A percentile compares a stretch with the other conserved stretches of the same genome.
phyloP scores from a whole-genome alignment of 2,113 vertebrate species.

The Eublepharis macularius region DNA sequence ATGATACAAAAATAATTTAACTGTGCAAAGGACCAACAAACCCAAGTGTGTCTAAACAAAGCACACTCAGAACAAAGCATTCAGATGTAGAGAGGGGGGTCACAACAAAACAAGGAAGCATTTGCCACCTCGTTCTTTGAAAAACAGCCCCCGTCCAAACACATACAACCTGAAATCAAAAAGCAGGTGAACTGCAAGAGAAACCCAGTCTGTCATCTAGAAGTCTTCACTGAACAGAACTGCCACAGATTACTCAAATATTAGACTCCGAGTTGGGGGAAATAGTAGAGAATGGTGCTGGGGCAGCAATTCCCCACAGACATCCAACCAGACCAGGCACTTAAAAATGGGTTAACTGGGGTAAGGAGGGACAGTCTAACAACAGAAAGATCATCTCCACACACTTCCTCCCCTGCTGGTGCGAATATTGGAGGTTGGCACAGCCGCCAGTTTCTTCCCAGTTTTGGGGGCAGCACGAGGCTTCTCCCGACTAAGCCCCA shows the following conservation, averaged over 20 bases:
- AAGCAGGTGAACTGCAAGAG: too few species aligned
- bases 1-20: slow-evolving; percentile 22
- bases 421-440: neutral
- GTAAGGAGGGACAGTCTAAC: rapidly evolving
- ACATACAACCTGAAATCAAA: too few species aligned
- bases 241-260: too few species aligned
- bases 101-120: too few species aligned
- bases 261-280: neutral
- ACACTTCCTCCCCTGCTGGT: slow-evolving; percentile 37
- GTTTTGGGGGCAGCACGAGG: neutral
- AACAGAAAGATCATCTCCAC: slow-evolving; percentile 52
- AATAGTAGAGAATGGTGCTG: neutral
- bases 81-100: too few species aligned
- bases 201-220: too few species aligned
- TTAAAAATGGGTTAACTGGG: neutral
- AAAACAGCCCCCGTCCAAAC: neutral
- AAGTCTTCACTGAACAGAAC: too few species aligned
- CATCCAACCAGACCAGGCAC: neutral
- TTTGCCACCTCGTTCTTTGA: too few species aligned
- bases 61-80: neutral
- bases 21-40: neutral
- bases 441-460: slow-evolving; percentile 48
- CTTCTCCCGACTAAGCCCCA: neutral
- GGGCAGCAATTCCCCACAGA: neutral
- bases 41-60: neutral